A percentile compares a stretch with the other conserved stretches of the same genome.
phyloP scores from a whole-genome alignment of 2,888 invertebrate species.

The Drosophila siamana region DNA sequence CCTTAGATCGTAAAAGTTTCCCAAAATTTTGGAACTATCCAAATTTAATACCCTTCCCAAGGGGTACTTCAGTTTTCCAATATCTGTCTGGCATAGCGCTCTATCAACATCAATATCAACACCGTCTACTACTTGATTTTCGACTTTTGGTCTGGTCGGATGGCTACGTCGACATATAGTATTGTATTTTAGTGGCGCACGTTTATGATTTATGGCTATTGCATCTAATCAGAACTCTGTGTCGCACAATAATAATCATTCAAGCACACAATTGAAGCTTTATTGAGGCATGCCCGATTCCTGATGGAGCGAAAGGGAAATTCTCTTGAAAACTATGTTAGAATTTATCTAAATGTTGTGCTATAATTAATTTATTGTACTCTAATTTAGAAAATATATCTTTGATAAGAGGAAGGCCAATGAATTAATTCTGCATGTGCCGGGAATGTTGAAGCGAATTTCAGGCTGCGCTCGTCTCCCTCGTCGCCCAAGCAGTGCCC shows the following conservation, averaged over 20 bases:
- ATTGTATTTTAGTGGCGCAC: not conserved
- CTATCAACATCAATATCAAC: not conserved
- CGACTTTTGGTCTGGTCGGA: not conserved
- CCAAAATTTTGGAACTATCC: constrained; percentile 31
- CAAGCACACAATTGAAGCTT: not conserved
- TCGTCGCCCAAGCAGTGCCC: constrained; percentile 85
- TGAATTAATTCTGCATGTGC: constrained; percentile 86
- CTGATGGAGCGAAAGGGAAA: not conserved
- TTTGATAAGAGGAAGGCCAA: constrained; percentile 86
- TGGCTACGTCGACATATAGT: not conserved
- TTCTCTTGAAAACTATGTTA: too few species aligned
- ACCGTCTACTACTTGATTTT: not conserved
- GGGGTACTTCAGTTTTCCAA: not conserved
- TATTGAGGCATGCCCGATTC: constrained; percentile 4
- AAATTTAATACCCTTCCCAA: constrained; percentile 12
- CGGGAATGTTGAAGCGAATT: constrained; percentile 86
- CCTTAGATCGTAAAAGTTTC: constrained; percentile 20
- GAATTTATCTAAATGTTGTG: too few species aligned
- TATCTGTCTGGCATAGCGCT: not conserved
- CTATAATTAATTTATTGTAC: not conserved
- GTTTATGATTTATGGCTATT: not conserved
- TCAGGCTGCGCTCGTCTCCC: constrained; percentile 84
- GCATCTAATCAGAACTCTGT: constrained; percentile 2
- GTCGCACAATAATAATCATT: not conserved
- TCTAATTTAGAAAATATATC: constrained; percentile 56